phyloP scores from a whole-genome alignment of 37 sponge, comb jelly and placozoan genomes.

The Beroe forskalii region DNA sequence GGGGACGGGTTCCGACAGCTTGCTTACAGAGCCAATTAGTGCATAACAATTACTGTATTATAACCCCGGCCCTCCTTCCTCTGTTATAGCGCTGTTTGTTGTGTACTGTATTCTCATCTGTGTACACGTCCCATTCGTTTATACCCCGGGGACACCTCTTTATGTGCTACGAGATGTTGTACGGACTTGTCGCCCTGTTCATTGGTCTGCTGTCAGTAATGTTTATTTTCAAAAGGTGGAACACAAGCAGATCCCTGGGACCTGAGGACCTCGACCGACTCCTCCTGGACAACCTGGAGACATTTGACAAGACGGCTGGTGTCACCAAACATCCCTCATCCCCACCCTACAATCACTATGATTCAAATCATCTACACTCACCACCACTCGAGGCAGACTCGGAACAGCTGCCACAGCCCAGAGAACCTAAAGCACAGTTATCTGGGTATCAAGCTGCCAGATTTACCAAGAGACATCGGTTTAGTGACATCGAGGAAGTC shows the following conservation, averaged over 20 bases:
- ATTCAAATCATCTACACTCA: not conserved
- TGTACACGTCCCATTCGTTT: no score
- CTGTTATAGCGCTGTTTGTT: no score
- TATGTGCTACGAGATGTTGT: no score
- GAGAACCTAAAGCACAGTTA: not conserved
- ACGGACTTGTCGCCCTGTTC: not conserved
- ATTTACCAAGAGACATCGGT: not conserved
- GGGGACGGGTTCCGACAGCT: no score
- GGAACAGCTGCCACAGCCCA: not conserved
- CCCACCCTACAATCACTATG: not conserved
- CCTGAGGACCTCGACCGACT: slow-evolving; percentile 2
- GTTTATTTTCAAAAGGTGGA: slow-evolving; percentile 36
- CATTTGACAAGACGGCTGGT: slow-evolving; percentile 61
- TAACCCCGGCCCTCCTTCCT: no score
- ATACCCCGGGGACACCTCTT: no score
- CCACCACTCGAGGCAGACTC: not conserved
- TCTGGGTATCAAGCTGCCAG: not conserved
- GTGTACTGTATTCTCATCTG: no score
- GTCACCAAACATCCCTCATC: not conserved
- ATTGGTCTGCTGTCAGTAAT: no score
- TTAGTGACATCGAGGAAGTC: not conserved
- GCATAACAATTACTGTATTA: no score
- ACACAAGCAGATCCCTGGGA: not conserved
- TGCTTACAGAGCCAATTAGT: no score
- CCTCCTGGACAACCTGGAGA: slow-evolving; percentile 41